These are phyloP conservation scores for Agonopterix arenella DNA, from an alignment of 2,888 invertebrate genomes.

Conservation along the genomic window DNA sequence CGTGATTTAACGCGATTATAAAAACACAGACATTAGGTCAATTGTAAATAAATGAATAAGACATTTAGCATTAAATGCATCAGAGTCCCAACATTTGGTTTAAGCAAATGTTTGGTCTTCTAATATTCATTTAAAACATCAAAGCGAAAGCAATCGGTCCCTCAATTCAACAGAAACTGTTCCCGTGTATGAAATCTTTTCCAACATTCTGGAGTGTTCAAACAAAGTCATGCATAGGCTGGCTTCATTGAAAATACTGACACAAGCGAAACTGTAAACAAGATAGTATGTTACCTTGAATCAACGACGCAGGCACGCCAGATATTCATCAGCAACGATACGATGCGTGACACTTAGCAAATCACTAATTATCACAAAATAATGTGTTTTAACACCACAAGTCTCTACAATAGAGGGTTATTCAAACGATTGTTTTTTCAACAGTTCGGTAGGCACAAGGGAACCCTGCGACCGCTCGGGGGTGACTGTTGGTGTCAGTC, in stretches of 20 bases:
- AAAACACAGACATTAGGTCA: too few species aligned
- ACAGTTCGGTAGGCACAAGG: slow-evolving; percentile 37
- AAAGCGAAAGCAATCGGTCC: too few species aligned
- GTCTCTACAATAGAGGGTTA: slow-evolving; percentile 31
- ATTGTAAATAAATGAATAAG: too few species aligned
- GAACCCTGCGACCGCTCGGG: slow-evolving; percentile 52
- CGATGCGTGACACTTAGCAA: neutral
- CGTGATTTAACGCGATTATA: too few species aligned
- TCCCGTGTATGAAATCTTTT: too few species aligned
- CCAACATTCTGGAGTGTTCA: neutral
- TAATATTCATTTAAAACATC: too few species aligned
- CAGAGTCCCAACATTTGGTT: too few species aligned
- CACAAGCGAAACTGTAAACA: slow-evolving; percentile 52
- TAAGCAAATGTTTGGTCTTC: too few species aligned
- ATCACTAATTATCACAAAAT: slow-evolving; percentile 31
- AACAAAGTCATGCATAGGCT: slow-evolving; percentile 37
- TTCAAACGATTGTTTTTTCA: slow-evolving; percentile 56
- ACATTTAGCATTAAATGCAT: too few species aligned
- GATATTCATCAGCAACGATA: neutral
- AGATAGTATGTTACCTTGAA: slow-evolving; percentile 30
- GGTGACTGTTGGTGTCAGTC: slow-evolving; percentile 72
- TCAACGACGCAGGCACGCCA: slow-evolving; percentile 10
- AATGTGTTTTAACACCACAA: slow-evolving; percentile 24
- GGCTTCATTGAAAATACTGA: slow-evolving; percentile 45
- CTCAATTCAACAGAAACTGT: too few species aligned